Conservation (phyloP, 2,113 vertebrate species). For the Solea solea region DNA sequence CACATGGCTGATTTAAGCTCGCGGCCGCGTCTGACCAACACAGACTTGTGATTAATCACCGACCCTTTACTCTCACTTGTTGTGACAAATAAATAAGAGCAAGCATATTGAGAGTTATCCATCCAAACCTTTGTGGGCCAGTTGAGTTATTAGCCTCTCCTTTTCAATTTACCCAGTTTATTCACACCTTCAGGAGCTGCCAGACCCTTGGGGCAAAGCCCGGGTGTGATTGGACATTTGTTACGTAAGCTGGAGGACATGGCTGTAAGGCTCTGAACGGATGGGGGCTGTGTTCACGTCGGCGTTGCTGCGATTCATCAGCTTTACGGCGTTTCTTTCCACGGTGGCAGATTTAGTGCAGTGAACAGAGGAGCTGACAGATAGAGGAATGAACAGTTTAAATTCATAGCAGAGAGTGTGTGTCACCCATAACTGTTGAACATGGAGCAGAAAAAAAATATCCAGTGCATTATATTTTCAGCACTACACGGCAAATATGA, state of each 20-base stretch:
- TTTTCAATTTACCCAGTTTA: conserved; percentile 50
- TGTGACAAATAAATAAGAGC: conserved; percentile 52
- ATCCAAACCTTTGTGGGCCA: conserved; percentile 15
- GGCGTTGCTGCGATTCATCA: conserved; percentile 69
- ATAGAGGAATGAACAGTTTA: conserved; percentile 67
- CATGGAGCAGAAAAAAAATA: conserved; percentile 4
- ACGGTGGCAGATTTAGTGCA: conserved; percentile 66
- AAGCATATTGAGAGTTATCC: conserved; percentile 46
- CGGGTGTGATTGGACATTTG: conserved; percentile 57
- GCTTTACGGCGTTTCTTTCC: conserved; percentile 58
- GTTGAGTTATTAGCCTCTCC: conserved; percentile 62
- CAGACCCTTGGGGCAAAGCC: conserved; percentile 26
- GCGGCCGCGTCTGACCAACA: conserved; percentile 26
- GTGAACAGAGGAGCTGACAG: conserved; percentile 48
- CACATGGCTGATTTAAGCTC: conserved; percentile 37
- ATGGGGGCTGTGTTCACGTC: conserved; percentile 45
- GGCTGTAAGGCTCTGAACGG: conserved; percentile 34
- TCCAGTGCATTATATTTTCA: conserved; percentile 54
- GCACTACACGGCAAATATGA: not conserved
- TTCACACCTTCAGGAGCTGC: conserved; percentile 26
- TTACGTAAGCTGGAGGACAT: conserved; percentile 51
- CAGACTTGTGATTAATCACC: conserved; percentile 49
- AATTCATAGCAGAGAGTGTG: conserved; percentile 48
- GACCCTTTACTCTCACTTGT: conserved; percentile 35
- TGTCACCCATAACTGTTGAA: conserved; percentile 50